Evolutionary conservation across 2,888 invertebrate genomes (phyloP).

Genomic region (Trichopria drosophilae): DNA sequence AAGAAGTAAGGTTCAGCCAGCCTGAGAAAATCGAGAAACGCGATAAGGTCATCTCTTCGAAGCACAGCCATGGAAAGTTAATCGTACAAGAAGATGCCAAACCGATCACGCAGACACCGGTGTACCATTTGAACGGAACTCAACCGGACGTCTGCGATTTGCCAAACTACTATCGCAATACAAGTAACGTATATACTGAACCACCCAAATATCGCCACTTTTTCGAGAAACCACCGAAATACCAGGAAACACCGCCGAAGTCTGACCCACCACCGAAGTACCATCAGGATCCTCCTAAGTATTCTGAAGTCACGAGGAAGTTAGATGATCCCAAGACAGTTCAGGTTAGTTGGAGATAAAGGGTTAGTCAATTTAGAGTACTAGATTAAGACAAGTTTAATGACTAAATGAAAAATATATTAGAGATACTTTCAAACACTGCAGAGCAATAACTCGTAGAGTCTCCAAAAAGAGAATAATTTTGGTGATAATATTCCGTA

Average conservation of each 20-base stretch:
- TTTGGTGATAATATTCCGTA: no score
- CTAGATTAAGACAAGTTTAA: no score
- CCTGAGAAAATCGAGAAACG: constrained; percentile 38
- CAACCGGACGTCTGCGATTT: constrained; percentile 43
- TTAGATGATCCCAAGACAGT: constrained; percentile 47
- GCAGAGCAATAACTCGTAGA: no score
- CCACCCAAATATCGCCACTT: constrained; percentile 52
- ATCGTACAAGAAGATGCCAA: constrained; percentile 38
- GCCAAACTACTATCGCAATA: constrained; percentile 43
- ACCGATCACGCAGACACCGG: no score
- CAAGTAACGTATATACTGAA: constrained; percentile 44
- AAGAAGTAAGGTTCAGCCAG: constrained; percentile 40
- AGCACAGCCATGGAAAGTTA: constrained; percentile 38
- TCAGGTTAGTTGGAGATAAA: constrained; percentile 49
- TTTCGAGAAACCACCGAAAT: constrained; percentile 49
- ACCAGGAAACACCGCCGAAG: constrained; percentile 50
- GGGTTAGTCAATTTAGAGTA: no score
- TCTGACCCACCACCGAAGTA: constrained; percentile 52
- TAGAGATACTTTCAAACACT: no score
- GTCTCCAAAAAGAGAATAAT: no score
- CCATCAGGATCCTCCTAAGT: constrained; percentile 49
- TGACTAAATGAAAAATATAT: no score
- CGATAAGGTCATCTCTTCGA: constrained; percentile 33
- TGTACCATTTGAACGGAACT: constrained; percentile 38
- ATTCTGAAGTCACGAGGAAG: constrained; percentile 48